Percentiles rank a stretch among this genome's conserved stretches.
Conservation (phyloP, 2,113 vertebrate species). For the Sylvilagus bachmani region DNA sequence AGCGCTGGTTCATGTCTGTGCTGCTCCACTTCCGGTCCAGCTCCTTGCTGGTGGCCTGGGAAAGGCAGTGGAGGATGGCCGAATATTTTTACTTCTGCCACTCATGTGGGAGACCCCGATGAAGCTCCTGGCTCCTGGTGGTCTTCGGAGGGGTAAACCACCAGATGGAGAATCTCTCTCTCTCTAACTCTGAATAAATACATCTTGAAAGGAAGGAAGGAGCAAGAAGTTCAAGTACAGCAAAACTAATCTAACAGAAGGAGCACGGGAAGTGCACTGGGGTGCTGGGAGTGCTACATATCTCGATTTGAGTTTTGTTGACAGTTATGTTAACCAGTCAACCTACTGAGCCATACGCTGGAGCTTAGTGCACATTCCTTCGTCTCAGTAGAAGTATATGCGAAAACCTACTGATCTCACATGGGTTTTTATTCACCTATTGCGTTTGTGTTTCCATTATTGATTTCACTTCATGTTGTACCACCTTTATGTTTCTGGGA, state of each 20-base stretch:
- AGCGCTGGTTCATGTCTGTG: no score
- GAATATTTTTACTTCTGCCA: no score
- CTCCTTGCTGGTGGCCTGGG: no score
- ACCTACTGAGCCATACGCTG: neutral
- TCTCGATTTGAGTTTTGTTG: neutral
- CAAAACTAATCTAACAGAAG: constrained; percentile 1
- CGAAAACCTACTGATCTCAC: neutral
- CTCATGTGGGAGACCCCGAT: no score
- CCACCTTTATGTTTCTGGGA: neutral
- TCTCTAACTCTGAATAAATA: no score
- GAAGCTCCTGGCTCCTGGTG: no score
- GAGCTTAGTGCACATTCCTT: neutral
- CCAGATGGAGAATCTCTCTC: no score
- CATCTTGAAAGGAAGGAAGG: no score
- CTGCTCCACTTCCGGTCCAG: no score
- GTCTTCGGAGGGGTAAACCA: no score
- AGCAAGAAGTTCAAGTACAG: neutral
- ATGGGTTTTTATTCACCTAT: neutral
- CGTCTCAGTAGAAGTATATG: neutral
- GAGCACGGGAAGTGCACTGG: neutral
- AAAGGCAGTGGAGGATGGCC: no score
- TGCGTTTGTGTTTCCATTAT: neutral
- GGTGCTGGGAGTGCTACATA: neutral
- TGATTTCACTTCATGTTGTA: neutral
- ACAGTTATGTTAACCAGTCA: neutral